Evolutionary conservation across 2,797 vertebrate genomes (phyloP).

Genomic region (Craterocephalus amniculus): DNA sequence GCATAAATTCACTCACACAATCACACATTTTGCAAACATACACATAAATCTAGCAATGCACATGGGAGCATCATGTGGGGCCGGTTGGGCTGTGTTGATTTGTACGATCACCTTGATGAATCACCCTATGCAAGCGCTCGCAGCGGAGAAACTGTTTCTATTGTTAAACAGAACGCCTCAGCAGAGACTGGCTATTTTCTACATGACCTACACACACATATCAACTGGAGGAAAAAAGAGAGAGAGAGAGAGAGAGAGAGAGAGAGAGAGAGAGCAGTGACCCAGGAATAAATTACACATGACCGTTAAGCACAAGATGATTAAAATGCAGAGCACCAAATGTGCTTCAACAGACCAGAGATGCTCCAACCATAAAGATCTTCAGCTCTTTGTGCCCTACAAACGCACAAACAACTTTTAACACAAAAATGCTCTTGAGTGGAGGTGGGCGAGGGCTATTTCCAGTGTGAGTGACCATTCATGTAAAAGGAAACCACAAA

Average conservation of each 20-base stretch:
- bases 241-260: no score
- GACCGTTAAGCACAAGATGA: constrained; percentile 45
- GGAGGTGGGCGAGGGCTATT: constrained; percentile 49
- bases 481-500: constrained; percentile 77
- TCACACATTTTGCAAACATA: constrained; percentile 50
- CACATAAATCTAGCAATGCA: constrained; percentile 56
- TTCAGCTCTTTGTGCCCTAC: constrained; percentile 37
- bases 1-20: constrained; percentile 39
- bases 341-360: constrained; percentile 19
- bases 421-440: constrained; percentile 63
- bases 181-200: constrained; percentile 50
- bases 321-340: constrained; percentile 33
- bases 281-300: constrained; percentile 57
- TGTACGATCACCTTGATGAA: constrained; percentile 78
- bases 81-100: constrained; percentile 58
- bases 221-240: background rate
- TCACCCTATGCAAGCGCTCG: constrained; percentile 58
- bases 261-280: constrained; percentile 26
- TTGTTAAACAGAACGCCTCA: constrained; percentile 58
- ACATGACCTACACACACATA: constrained; percentile 49
- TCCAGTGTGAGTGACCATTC: constrained; percentile 69
- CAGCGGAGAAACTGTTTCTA: constrained; percentile 53
- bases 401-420: constrained; percentile 67
- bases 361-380: constrained; percentile 37
- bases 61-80: constrained; percentile 63